Conservation (phyloP, 2,113 vertebrate genomes). For the Scatophagus argus region DNA sequence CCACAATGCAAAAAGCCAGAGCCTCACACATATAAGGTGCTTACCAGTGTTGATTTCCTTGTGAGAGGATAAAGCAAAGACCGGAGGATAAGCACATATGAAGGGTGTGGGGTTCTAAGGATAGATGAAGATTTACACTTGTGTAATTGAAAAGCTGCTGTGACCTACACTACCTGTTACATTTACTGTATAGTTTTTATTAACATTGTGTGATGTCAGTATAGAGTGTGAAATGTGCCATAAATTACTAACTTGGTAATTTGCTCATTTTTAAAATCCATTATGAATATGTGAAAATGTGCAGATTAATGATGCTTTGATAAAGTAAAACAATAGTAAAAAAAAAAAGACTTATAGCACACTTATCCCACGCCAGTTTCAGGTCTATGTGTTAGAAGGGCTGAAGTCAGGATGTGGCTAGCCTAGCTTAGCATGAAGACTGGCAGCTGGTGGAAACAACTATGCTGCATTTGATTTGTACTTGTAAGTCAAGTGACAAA, state of each 20-base stretch:
- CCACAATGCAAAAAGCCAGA: conserved; percentile 24
- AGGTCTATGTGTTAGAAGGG: no score
- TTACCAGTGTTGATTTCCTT: conserved; percentile 25
- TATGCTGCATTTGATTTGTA: no score
- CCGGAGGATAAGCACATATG: background rate
- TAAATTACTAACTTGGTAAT: background rate
- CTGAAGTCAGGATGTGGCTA: no score
- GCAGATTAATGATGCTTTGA: no score
- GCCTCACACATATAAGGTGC: background rate
- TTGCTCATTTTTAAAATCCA: background rate
- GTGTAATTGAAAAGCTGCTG: background rate
- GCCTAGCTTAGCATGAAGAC: background rate
- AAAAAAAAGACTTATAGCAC: no score
- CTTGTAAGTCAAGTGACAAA: no score
- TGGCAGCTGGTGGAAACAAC: background rate
- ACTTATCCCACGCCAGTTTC: no score
- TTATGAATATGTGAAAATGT: background rate
- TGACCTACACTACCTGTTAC: background rate
- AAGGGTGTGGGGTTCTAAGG: background rate
- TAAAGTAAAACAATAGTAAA: background rate
- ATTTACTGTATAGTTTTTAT: background rate
- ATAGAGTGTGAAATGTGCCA: background rate
- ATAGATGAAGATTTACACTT: background rate
- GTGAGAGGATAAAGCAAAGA: background rate
- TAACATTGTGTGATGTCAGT: background rate